Base-by-base conservation (phyloP, 2,888 invertebrate species). In the Agriopis leucophaearia region DNA sequence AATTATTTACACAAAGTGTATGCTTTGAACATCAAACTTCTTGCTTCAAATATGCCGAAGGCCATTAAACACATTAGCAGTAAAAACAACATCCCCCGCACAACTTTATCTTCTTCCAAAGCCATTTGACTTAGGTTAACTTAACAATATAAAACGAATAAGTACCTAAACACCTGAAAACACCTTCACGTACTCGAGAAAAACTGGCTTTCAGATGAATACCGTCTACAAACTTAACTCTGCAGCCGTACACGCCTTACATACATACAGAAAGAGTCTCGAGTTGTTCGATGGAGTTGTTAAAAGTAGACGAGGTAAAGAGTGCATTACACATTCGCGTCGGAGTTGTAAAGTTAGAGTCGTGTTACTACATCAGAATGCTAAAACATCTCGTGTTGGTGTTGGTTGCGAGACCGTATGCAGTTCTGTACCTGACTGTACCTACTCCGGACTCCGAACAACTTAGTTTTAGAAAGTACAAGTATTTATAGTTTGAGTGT, bases 321-420 rank as follows among this genome's bases (percentile, higher is more conserved):
- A 81, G 80, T 84, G 84, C 83, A 85, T 85, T 84, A 85, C 81
- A 81, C 84, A 83, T 85, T 81, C 83, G 79, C 73, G 67, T 68
- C 76, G 68, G 68, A 76, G 73, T 77, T 82, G 82, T 83, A 77
- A 82, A 82, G 85, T 85, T 81, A 74, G 71, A 81, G 81, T 80
- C 78, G 79, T 76, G 81, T 77, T 77, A 82, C 80, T 76, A 70
- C 73, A 73, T 62, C 75, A 74, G 85, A 84, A 85, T 85, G 77
- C 68, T 82, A 80, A 84, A 81, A 79, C 77, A 79, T 70, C 56
- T 56, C 64, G 63, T 44, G 64, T 63, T 48, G 48, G 72, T 27
- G 27, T 27, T 27, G 72, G 71, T 64, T 62, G 54, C 42, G 58
- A 71, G 72, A 67, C 59, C 66, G 64, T 60, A 74, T 80, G 77